phyloP scores from a whole-genome alignment of 2,113 vertebrate species.

The Seriola quinqueradiata region DNA sequence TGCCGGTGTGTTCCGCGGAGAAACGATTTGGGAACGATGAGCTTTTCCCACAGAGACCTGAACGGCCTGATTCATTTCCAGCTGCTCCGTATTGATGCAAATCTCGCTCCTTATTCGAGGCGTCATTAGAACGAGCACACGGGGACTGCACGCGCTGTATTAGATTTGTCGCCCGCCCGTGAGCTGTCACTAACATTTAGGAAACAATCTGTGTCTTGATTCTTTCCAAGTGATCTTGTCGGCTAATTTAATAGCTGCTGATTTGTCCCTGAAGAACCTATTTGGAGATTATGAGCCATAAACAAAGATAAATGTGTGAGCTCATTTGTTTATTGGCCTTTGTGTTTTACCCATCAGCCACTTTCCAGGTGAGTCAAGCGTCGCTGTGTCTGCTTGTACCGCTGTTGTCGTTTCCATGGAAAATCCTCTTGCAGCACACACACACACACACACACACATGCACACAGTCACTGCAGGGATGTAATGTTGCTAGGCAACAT shows the following conservation, averaged over 20 bases:
- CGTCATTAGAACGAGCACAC: constrained; percentile 36
- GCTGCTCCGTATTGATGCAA: constrained; percentile 32
- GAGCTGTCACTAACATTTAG: constrained; percentile 52
- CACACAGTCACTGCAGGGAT: constrained; percentile 55
- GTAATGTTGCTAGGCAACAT: constrained; percentile 79
- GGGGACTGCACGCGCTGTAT: background rate
- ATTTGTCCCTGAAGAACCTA: constrained; percentile 34
- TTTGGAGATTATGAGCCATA: constrained; percentile 18
- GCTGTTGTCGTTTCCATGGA: constrained; percentile 75
- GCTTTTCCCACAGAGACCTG: constrained; percentile 38
- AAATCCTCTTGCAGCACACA: constrained; percentile 65
- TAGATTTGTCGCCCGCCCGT: constrained; percentile 35
- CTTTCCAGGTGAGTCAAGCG: constrained; percentile 36
- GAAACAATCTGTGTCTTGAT: constrained; percentile 38
- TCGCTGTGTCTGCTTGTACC: constrained; percentile 35
- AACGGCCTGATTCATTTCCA: constrained; percentile 46
- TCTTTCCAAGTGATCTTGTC: constrained; percentile 23
- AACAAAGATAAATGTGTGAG: constrained; percentile 22
- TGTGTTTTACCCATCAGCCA: constrained; percentile 10
- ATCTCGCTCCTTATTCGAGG: constrained; percentile 44
- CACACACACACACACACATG: constrained; percentile 19
- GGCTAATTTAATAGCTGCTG: constrained; percentile 45
- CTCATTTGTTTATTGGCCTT: constrained; percentile 7
- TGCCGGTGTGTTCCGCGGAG: constrained; percentile 18
- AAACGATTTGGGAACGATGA: constrained; percentile 40